Base-by-base conservation (phyloP, 2,113 vertebrate species). In the Clarias batrachus region DNA sequence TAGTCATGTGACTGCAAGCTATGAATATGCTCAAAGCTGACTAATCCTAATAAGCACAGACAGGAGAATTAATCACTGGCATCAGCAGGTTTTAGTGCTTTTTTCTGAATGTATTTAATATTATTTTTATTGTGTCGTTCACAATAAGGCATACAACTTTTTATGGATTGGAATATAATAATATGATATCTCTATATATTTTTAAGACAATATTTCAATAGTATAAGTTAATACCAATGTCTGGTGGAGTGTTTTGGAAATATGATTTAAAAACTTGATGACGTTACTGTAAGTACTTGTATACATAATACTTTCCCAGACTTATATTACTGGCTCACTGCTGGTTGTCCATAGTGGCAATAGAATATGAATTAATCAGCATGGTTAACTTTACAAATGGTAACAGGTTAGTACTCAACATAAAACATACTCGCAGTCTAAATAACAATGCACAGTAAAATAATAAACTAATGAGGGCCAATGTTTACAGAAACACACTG, bases 401-500 rank as follows among this genome's bases (percentile, higher is more conserved):
- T 4, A 48, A 23, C 19, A 41, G 3, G 41, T 41, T 3, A 54
- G 41, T 4, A 48, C 13, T 82, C 11, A 27, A 37, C 11, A 41
- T 41, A 65, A 48, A n/a, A 73, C 23, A 48, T 84, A 30, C 7
- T 30, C 68, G 37, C 11, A 48, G 17, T 71, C 52, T n/a, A 54
- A 54, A 52, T n/a, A 19, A 73, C 30, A 27, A 9, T 6, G 68
- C 66, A 70, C 30, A 19, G 16, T 71, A 2, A 37, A 71, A 41
- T 37, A 4, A 71, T 16, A 70, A 59, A 33, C 17, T 27, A 1
- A 68, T 9, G 23, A 59, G 23, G 25, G 25, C 8, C 3, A 65
- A 65, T 9, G 13, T 27, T 16, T 12, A 57, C 17, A 79, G 78
- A 33, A 81, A 16, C 52, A 94, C 48, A 48, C 48, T 48, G 48